These are phyloP conservation scores for Aphrophora alni DNA, from an alignment of 2,888 invertebrate genomes.

Conservation along the genomic window DNA sequence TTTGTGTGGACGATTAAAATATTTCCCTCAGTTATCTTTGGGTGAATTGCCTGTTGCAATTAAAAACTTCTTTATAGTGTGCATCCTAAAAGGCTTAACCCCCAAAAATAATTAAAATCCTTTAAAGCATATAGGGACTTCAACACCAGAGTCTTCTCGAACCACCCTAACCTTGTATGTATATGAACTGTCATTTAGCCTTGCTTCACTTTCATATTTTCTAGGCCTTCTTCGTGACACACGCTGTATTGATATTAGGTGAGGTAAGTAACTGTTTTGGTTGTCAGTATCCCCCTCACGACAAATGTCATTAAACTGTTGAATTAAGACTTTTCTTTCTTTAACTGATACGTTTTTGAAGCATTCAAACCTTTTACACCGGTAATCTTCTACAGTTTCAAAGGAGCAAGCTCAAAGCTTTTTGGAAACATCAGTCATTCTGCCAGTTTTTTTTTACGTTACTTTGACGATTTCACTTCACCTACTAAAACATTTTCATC, in stretches of 20 bases:
- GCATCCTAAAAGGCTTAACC: neutral
- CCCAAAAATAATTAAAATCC: neutral
- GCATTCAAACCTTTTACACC: constrained; percentile 11
- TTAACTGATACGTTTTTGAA: neutral
- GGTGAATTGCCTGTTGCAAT: neutral
- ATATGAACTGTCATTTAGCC: constrained; percentile 9
- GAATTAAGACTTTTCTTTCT: neutral
- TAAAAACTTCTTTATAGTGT: neutral
- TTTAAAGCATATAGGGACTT: constrained; percentile 15
- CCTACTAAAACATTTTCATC: neutral
- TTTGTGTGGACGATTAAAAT: constrained; percentile 12
- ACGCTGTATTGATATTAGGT: neutral
- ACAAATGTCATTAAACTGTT: constrained; percentile 13
- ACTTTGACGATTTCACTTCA: constrained; percentile 14
- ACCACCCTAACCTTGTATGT: constrained; percentile 18
- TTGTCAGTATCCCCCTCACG: neutral
- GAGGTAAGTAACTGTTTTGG: constrained; percentile 14
- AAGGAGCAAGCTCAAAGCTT: neutral
- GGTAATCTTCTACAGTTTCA: constrained; percentile 7
- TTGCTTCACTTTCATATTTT: neutral
- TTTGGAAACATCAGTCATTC: constrained; percentile 7
- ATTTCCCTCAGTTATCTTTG: neutral
- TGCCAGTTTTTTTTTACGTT: constrained; percentile 16
- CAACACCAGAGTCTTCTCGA: neutral
- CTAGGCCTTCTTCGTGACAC: neutral